phyloP scores from a whole-genome alignment of 2,113 vertebrate species.

The Opisthocomus hoazin region DNA sequence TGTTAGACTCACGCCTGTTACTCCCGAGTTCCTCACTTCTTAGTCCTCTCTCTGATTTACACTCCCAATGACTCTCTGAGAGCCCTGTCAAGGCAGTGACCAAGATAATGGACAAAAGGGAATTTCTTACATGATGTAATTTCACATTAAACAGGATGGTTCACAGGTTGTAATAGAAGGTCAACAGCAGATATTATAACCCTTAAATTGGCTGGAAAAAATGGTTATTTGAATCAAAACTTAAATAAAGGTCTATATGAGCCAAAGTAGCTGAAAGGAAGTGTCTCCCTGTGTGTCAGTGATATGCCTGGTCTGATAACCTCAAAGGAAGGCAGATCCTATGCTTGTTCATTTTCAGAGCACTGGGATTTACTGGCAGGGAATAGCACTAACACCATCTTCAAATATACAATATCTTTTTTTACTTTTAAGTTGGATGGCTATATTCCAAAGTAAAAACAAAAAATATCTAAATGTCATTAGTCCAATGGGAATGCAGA shows the following conservation, averaged over 20 bases:
- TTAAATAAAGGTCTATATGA: slow-evolving; percentile 53
- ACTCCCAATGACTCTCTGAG: not conserved
- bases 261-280: not conserved
- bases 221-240: slow-evolving; percentile 59
- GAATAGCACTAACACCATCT: not conserved
- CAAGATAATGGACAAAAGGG: slow-evolving; percentile 64
- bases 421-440: slow-evolving; percentile 32
- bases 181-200: slow-evolving; percentile 51
- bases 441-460: slow-evolving; percentile 11
- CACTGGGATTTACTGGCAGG: slow-evolving; percentile 25
- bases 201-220: slow-evolving; percentile 41
- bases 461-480: slow-evolving; percentile 31
- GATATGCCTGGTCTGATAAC: not conserved
- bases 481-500: slow-evolving; percentile 47
- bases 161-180: slow-evolving; percentile 60
- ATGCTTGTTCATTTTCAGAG: not conserved
- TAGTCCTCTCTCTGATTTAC: slow-evolving; percentile 38
- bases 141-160: slow-evolving; percentile 50
- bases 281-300: not conserved
- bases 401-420: not conserved
- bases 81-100: slow-evolving; percentile 31
- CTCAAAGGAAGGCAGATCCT: not conserved
- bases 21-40: not conserved
- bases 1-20: slow-evolving; percentile 1
- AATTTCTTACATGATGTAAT: slow-evolving; percentile 65